Evolutionary conservation across 1,140 invertebrate genomes (phyloP), one percentile per base, ranked within the genome.

Genomic region (Macrostomum lignano): DNA sequence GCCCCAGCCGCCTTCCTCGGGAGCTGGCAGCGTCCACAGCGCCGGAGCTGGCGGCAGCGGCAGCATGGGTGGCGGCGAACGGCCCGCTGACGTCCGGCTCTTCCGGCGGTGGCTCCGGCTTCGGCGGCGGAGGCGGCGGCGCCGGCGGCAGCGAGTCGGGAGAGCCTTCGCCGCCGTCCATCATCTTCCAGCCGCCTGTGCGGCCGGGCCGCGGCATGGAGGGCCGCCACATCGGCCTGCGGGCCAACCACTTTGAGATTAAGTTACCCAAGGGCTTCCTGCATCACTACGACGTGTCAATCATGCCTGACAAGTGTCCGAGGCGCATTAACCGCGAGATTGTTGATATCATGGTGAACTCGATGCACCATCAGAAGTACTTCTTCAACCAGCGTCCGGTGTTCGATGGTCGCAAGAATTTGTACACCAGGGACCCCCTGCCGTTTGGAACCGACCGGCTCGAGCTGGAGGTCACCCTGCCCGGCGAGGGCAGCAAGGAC

Each of bases 241-340:
- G 84, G 42, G 91, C 91, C 29, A 98, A 98, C 62, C 91, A 98
- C 63, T 98, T 98, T 59, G 81, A 93, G 69, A 91, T 98, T 47
- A 71, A 76, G 23, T 94, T 98, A 74, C 88, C 91, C n/a, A 67
- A 82, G 46, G 84, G 84, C 21, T 88, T 72, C 62, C 81, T 98
- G 14, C 52, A 58, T 61, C 88, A 96, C 55, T 98, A 98, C 58
- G 81, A 93, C 56, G 78, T 98, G 30, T 82, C 77, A 50, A 96
- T 98, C 47, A 78, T 84, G 47, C 91, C 91, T 17, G 91, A 98
- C 56, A 98, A 98, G 62, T 98, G 91, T 63, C 91, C 91, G 29
- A 64, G 91, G 38, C 86, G 94, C 66, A 82, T 84, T 36, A 98
- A 98, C 65, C 58, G 66, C 55, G 91, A 98, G 67, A 98, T 98